These are phyloP conservation scores for Drosophila basisetae DNA, from an alignment of 2,888 invertebrate species.

Conservation along the genomic window DNA sequence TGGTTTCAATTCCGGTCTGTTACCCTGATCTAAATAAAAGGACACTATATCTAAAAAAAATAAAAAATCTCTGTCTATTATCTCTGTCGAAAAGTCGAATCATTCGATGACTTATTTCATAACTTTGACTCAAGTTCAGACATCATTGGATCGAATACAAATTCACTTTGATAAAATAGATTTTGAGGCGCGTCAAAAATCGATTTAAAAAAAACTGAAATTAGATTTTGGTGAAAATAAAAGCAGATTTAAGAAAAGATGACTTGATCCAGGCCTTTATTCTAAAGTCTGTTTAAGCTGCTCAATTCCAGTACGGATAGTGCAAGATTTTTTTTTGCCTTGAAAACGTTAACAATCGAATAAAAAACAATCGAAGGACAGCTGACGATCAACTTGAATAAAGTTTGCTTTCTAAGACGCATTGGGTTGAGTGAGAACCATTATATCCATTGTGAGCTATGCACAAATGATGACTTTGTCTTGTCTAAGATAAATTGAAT, in stretches of 20 bases:
- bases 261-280: background rate
- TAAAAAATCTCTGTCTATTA: background rate
- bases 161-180: background rate
- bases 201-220: background rate
- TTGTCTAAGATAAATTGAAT: slow-evolving; percentile 80
- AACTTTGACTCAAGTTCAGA: background rate
- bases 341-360: slow-evolving; percentile 35
- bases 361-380: slow-evolving; percentile 63
- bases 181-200: background rate
- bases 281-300: background rate
- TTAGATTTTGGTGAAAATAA: background rate
- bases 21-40: background rate
- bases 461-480: slow-evolving; percentile 69
- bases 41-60: background rate
- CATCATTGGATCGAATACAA: background rate
- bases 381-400: slow-evolving; percentile 47
- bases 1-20: background rate
- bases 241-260: background rate
- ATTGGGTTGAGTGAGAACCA: slow-evolving; percentile 31
- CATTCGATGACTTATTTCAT: background rate
- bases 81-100: background rate
- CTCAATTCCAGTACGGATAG: slow-evolving; percentile 20
- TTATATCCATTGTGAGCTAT: slow-evolving; percentile 61
- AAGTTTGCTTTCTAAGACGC: slow-evolving; percentile 33
- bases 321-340: background rate